These are phyloP conservation scores for Ophioderma brevispina DNA, from an alignment of 35 echinoderm and acorn worm genomes.

Conservation along the genomic window DNA sequence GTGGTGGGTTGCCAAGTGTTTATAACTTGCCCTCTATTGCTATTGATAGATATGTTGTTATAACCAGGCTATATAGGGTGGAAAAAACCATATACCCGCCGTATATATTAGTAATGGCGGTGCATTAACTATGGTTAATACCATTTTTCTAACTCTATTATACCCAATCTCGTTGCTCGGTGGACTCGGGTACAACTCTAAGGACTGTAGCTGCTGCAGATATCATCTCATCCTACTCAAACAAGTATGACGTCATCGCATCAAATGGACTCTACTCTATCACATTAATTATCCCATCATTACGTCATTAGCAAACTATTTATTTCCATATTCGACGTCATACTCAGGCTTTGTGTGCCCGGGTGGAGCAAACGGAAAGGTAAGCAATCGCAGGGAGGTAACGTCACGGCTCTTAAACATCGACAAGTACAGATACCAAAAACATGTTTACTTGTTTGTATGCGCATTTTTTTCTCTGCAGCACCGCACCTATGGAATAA, in stretches of 20 bases:
- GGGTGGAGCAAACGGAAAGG: neutral
- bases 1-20: slow-evolving; percentile 58
- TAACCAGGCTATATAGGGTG: slow-evolving; percentile 41
- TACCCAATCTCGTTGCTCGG: slow-evolving; percentile 15
- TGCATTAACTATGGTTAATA: slow-evolving; percentile 21
- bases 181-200: slow-evolving; percentile 31
- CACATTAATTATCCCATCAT: slow-evolving; percentile 28
- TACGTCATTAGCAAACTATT: slow-evolving; percentile 32
- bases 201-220: slow-evolving; percentile 35
- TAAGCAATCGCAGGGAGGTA: neutral
- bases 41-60: slow-evolving; percentile 65
- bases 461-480: slow-evolving; percentile 72
- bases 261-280: slow-evolving; percentile 15
- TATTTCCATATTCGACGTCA: slow-evolving; percentile 10
- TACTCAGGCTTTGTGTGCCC: neutral
- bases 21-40: slow-evolving; percentile 61
- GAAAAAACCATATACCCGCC: slow-evolving; percentile 20
- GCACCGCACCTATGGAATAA: slow-evolving; percentile 50
- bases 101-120: neutral
- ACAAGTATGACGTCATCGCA: slow-evolving; percentile 10
- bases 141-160: slow-evolving; percentile 17
- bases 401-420: slow-evolving; percentile 26
- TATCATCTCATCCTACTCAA: neutral
- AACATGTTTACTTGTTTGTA: slow-evolving; percentile 88
- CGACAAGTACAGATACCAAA: slow-evolving; percentile 77